Base-by-base conservation (phyloP, 2,888 invertebrate species). In the Cephonodes hylas region DNA sequence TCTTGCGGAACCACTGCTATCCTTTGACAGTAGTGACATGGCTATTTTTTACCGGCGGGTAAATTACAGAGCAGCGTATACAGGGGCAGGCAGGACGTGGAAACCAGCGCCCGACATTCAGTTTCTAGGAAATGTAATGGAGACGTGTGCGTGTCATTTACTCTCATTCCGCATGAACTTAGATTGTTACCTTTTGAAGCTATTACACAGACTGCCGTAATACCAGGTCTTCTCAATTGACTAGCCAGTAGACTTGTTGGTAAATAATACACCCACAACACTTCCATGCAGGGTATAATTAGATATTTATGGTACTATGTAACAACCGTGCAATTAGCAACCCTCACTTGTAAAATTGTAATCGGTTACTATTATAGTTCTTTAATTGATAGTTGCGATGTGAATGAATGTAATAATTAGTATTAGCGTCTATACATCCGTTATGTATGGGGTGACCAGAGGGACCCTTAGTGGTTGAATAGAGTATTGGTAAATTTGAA, bases 221-320 rank as follows among this genome's bases (percentile, higher is more conserved):
- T 85, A 70, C 44, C 60, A 66, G 62, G 69, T 80, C 85, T 85
- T 83, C 85, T 84, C 80, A 77, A 81, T 84, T 72, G 64, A 71
- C 64, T 63, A 62, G 27, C 59, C 23, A 10, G 38, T 46, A 23
- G 46, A 59, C 38, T 53, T 27, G 23, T 53, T 25, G 23, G 42
- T 25, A 60, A 53, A 60, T 60, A 48, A 42, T 13, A 25, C 20
- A 38, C 48, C 27, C 25, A 53, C 53, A 53, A 53, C 31, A 27
- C 53, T 27, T 53, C 53, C 3, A 53, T 27, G 31, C 31, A 25
- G 27, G 53, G 31, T 53, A 31, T 53, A 31, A 53, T 53, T 53
- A 53, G 18, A 53, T 53, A 53, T 31, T 53, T 31, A 53, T 53
- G 31, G 27, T 53, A 53, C 53, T 53, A 15, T 27, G 53, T 53